Evolutionary conservation across 2,888 invertebrate genomes (phyloP).

Genomic region (Drosophila nr. fundita): DNA sequence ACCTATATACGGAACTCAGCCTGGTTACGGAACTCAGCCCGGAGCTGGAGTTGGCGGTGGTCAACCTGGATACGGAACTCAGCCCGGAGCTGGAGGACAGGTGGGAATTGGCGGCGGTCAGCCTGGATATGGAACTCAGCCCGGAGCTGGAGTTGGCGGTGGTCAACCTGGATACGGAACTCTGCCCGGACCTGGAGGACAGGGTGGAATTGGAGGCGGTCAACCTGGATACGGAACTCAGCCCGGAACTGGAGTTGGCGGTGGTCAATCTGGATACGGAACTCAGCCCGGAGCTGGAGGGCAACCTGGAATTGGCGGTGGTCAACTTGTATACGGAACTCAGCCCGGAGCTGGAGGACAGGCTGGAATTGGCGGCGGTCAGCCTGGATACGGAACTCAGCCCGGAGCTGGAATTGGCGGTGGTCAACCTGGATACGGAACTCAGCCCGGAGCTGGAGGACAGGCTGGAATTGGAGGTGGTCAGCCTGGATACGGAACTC

Average conservation of each 20-base stretch:
- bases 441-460: background rate
- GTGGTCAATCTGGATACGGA: background rate
- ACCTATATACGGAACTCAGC: background rate
- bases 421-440: background rate
- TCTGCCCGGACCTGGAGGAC: too few species aligned
- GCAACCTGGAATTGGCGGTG: background rate
- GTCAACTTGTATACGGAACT: background rate
- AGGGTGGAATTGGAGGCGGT: background rate
- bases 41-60: background rate
- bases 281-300: background rate
- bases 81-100: background rate
- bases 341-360: too few species aligned
- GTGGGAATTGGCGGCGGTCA: accelerated
- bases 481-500: constrained; percentile 4
- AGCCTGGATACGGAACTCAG: background rate
- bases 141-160: too few species aligned
- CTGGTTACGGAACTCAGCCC: background rate
- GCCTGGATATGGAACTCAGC: background rate
- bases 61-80: background rate
- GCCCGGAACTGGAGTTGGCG: background rate
- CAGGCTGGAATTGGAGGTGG: background rate
- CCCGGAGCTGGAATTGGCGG: background rate
- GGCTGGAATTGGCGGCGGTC: too few species aligned
- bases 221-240: background rate
- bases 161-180: too few species aligned